A percentile compares a stretch with the other conserved stretches of the same genome.
Evolutionary conservation across 1,140 invertebrate species (phyloP).

Genomic region (Diabrotica undecimpunctata): DNA sequence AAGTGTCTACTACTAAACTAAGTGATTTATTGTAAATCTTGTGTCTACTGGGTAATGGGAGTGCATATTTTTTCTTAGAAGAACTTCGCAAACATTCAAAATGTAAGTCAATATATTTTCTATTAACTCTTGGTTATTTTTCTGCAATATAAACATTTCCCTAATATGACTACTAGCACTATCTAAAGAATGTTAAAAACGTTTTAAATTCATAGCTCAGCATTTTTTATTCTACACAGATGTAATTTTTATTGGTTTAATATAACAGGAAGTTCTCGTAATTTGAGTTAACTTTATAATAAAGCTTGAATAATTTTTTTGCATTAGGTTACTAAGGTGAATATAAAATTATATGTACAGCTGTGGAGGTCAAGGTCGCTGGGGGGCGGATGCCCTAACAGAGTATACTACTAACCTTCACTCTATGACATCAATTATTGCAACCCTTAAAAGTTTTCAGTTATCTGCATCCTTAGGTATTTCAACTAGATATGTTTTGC

Average conservation of each 20-base stretch:
- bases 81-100: not conserved
- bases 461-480: not conserved
- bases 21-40: not conserved
- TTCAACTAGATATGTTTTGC: too few relatives aligned
- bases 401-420: not conserved
- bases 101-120: conserved; percentile 6
- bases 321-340: not conserved
- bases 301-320: not conserved
- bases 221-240: too few relatives aligned
- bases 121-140: not conserved
- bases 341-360: conserved; percentile 1
- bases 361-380: conserved; percentile 11
- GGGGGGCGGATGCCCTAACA: conserved; percentile 11
- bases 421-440: not conserved
- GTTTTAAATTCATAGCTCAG: too few relatives aligned
- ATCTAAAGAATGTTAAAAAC: not conserved
- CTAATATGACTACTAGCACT: not conserved
- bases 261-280: not conserved
- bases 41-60: conserved; percentile 7
- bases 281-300: not conserved
- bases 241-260: too few relatives aligned
- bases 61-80: not conserved
- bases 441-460: not conserved
- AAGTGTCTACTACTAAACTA: not conserved
- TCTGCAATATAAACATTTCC: not conserved